Conservation (phyloP, 2,113 vertebrate genomes). For the Coreoperca whiteheadi region DNA sequence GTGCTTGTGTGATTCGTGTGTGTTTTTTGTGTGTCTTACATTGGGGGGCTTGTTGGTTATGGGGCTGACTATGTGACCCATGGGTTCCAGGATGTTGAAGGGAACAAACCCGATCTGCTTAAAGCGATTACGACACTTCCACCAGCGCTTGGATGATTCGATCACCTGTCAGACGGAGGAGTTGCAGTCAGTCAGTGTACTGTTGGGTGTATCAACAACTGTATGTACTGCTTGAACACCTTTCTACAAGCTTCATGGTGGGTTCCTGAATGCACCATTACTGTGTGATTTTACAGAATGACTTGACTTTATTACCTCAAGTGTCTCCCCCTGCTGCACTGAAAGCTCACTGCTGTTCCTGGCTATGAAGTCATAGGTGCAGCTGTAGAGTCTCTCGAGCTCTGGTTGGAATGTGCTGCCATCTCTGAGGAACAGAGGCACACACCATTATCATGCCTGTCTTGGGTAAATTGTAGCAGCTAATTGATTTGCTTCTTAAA, state of each 20-base stretch:
- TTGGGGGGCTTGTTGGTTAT: constrained; percentile 49
- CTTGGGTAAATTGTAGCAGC: background rate
- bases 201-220: background rate
- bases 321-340: constrained; percentile 85
- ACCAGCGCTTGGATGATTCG: constrained; percentile 88
- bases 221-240: too few species aligned
- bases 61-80: constrained; percentile 76
- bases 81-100: constrained; percentile 87
- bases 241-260: background rate
- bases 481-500: background rate
- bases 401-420: constrained; percentile 25
- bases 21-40: constrained; percentile 58
- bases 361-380: constrained; percentile 91
- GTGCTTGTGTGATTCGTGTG: background rate
- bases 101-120: constrained; percentile 86
- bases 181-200: background rate
- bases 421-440: constrained; percentile 54
- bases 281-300: background rate
- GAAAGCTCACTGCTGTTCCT: constrained; percentile 92
- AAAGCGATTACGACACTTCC: constrained; percentile 87
- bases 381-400: constrained; percentile 80
- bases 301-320: constrained; percentile 82
- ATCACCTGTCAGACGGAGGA: constrained; percentile 78
- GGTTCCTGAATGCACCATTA: background rate
- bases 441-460: background rate